Evolutionary conservation across 2,797 vertebrate species (phyloP), one percentile per base, ranked within the genome.

Genomic region (Platalea minor): DNA sequence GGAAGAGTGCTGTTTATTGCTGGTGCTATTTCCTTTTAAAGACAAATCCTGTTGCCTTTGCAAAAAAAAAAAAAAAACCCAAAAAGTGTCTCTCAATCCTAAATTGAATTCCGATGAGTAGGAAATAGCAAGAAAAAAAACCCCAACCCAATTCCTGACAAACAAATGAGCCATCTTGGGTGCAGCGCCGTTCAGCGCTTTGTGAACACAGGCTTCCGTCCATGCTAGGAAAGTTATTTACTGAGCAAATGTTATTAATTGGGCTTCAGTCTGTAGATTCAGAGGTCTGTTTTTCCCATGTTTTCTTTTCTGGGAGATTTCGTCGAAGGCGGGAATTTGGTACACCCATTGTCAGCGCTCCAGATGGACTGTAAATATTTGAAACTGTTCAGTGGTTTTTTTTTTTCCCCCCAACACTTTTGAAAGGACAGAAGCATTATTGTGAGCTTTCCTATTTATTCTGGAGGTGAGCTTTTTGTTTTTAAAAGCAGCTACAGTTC

Each of bases 131-230:
- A 72, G 64, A 41, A 2, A 11, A 19, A 48, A 5, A 14, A 13
- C 0, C 11, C 28, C 51, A 46, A 0, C n/a, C 31, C 67, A 84
- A 20, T 16, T 75, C 24, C 54, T 91, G 63, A 41, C 60, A 91
- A 59, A 54, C 13, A 61, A 18, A 57, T 10, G 24, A 74, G 26
- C 45, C 8, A 9, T 20, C 56, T 17, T 7, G 4, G 5, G 5
- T 13, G 50, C 63, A 31, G 65, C 3, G 1, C 37, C 0, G 0
- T 9, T n/a, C 51, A 13, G 72, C 4, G 65, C 48, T 81, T 46
- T 84, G 75, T 75, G 83, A 70, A 7, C 75, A 60, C 23, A 54
- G 63, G 37, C n/a, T 89, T 43, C 73, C n/a, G 10, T 13, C 72
- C 7, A 0, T 41, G 63, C 70, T 61, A 35, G 43, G n/a, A 12